phyloP scores from a whole-genome alignment of 1,140 invertebrate species.

The Aphidius ervi region DNA sequence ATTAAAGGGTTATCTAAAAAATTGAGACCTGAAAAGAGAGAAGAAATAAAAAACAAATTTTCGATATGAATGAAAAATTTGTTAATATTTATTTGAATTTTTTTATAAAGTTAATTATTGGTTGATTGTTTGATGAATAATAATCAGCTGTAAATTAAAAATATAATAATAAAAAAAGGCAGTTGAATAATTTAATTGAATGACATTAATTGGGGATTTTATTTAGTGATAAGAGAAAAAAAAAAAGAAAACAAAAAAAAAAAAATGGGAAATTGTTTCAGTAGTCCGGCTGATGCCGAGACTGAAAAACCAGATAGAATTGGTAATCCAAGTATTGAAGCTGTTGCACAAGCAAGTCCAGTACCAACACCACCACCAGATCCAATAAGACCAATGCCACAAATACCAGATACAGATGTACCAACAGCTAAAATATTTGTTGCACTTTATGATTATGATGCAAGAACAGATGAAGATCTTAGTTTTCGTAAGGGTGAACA shows the following conservation, averaged over 20 bases:
- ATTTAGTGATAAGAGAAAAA: slow-evolving; percentile 5
- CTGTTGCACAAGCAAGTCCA: slow-evolving; percentile 58
- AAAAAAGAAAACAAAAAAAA: slow-evolving; percentile 35
- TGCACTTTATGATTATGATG: slow-evolving; percentile 98
- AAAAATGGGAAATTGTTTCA: slow-evolving; percentile 70
- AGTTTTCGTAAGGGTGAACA: slow-evolving; percentile 98
- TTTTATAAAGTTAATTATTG: no score
- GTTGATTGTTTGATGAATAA: background rate
- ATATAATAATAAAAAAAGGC: background rate
- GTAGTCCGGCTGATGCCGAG: slow-evolving; percentile 62
- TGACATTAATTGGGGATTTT: background rate
- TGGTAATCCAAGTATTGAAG: slow-evolving; percentile 60
- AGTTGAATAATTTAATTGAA: background rate
- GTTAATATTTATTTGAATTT: no score
- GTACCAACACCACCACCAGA: slow-evolving; percentile 64
- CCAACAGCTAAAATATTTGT: slow-evolving; percentile 87
- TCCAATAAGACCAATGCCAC: slow-evolving; percentile 62
- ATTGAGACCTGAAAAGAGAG: no score
- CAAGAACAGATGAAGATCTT: slow-evolving; percentile 95
- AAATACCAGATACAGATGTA: slow-evolving; percentile 59
- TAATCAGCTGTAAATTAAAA: background rate
- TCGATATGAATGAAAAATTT: no score
- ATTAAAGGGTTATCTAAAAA: background rate
- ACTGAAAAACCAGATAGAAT: slow-evolving; percentile 61
- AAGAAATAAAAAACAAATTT: no score